Conservation (phyloP, 2,113 vertebrate genomes). For the Edolisoma coerulescens region DNA sequence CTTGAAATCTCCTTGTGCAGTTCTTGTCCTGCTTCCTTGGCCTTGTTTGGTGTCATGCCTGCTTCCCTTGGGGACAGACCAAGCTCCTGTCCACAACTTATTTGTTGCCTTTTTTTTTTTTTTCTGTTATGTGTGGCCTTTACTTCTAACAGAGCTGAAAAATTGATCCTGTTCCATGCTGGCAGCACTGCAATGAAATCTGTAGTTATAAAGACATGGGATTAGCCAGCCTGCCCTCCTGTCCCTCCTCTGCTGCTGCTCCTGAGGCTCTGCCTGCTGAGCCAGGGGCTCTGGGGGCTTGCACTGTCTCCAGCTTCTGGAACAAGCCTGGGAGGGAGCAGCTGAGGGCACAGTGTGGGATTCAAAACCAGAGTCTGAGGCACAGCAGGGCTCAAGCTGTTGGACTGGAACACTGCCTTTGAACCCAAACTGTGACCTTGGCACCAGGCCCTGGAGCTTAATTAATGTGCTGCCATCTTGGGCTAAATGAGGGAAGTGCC, state of each 20-base stretch:
- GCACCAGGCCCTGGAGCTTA: neutral
- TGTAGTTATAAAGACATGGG: neutral
- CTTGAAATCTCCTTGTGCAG: neutral
- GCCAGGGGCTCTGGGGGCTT: neutral
- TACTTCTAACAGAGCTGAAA: neutral
- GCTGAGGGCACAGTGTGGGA: neutral
- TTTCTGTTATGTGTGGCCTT: neutral
- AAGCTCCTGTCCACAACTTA: neutral
- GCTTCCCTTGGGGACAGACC: neutral
- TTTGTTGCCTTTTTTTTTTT: neutral
- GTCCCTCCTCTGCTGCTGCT: neutral
- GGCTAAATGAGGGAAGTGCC: neutral
- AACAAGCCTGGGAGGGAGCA: neutral
- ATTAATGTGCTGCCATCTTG: neutral
- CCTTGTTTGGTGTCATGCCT: neutral
- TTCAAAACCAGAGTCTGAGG: neutral
- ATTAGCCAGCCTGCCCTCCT: neutral
- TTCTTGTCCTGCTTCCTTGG: neutral
- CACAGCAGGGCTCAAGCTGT: neutral
- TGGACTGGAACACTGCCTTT: neutral
- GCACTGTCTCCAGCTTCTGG: neutral
- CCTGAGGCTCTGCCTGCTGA: neutral
- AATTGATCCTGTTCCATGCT: neutral
- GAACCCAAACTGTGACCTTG: neutral
- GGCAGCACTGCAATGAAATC: neutral